Evolutionary conservation across 2,888 invertebrate species (phyloP), one percentile per base, ranked within the genome.

Genomic region (Agrotis segetum): DNA sequence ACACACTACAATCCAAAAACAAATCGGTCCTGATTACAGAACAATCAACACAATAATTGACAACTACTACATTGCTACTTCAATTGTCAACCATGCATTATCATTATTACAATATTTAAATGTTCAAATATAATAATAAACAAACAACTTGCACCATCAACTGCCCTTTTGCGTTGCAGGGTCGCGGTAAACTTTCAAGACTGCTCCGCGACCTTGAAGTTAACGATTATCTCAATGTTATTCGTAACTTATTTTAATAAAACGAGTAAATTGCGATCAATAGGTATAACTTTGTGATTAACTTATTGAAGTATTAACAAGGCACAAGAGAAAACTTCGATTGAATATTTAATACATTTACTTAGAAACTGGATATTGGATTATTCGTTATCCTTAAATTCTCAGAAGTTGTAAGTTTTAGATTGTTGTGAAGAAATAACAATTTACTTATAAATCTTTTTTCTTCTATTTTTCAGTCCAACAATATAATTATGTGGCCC

Each of bases 341-440:
- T 59, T 65, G 21, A 47, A 14, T 66, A 21, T 5, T 24, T 14
- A 66, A n/a, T 5, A 7, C 3, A 11, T 72, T 72, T 61, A 61
- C 62, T 40, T 53, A 24, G 17, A 53, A 47, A 44, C n/a, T 34
- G 34, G n/a, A n/a, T 34, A 24, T 13, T 24, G 16, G 9, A 63
- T 55, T 73, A 24, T 58, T 50, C 34, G 44, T 1, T 16, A 40
- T 6, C n/a, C 4, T 67, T 47, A 6, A 13, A 44, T 61, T 40
- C 49, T 47, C 14, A 29, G n/a, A 50, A 52, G 6, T 40, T 34
- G 50, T 50, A 17, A n/a, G 7, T 46, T 56, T 21, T 14, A 21
- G 1, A 40, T 58, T 68, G 47, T 53, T 59, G 29, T 11, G 47
- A 19, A 13, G 19, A 47, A 7, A 4, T 19, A 24, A 47, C 1